These are phyloP conservation scores for Apamea crenata DNA, from an alignment of 2,888 invertebrate genomes.

Conservation along the genomic window DNA sequence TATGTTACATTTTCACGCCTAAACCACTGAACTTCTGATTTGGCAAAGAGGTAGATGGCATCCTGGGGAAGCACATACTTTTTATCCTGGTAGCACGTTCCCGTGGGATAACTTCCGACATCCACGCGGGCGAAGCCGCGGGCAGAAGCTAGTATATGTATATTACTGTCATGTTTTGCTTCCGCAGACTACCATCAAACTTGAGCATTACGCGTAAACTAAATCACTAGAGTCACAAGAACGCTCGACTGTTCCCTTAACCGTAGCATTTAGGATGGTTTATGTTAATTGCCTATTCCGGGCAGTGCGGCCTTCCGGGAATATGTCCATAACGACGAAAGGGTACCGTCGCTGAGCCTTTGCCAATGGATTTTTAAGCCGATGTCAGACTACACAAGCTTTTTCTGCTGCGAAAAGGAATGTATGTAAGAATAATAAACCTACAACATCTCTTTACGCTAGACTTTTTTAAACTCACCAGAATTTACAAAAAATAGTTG, in stretches of 20 bases:
- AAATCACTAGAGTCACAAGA: constrained; percentile 22
- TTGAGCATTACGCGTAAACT: constrained; percentile 5
- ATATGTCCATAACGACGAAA: not conserved
- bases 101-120: too few species aligned
- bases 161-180: not conserved
- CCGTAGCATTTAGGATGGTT: constrained; percentile 44
- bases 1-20: too few species aligned
- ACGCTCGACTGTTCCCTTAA: constrained; percentile 16
- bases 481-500: not conserved
- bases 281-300: not conserved
- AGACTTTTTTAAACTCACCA: not conserved
- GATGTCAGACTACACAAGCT: not conserved
- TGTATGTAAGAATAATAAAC: not conserved
- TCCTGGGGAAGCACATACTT: too few species aligned
- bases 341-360: constrained; percentile 14
- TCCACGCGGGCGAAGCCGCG: too few species aligned
- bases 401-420: not conserved
- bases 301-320: not conserved
- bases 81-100: too few species aligned
- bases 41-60: too few species aligned
- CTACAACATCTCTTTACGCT: not conserved
- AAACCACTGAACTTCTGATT: too few species aligned
- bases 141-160: too few species aligned
- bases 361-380: constrained; percentile 17
- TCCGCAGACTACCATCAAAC: not conserved